A percentile compares a stretch with the other conserved stretches of the same genome.
Conservation (phyloP, 2,888 invertebrate species). For the Dorcus parallelipipedus region DNA sequence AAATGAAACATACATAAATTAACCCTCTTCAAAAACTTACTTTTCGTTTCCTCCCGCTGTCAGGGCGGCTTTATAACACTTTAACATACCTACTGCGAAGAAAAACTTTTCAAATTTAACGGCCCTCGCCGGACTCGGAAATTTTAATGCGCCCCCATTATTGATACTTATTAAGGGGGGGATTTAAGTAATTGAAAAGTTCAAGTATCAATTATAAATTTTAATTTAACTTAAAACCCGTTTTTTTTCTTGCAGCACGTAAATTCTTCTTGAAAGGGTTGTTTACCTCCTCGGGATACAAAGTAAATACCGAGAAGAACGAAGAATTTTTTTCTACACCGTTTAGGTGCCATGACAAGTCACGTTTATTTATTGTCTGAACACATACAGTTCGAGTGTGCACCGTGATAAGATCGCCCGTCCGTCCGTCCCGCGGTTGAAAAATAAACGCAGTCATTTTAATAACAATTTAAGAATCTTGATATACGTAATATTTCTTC, state of each 20-base stretch:
- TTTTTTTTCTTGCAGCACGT: no score
- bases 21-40: slow-evolving; percentile 28
- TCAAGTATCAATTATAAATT: no score
- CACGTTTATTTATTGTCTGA: neutral
- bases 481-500: slow-evolving; percentile 4
- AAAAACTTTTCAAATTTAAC: neutral
- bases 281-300: neutral
- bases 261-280: neutral
- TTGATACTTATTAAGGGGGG: no score
- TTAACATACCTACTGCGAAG: neutral
- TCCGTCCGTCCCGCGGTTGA: neutral
- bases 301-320: no score
- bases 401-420: neutral
- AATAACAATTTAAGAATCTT: slow-evolving; percentile 2
- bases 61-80: neutral
- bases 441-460: slow-evolving; percentile 1
- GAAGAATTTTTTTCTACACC: neutral
- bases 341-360: neutral
- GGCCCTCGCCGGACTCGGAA: no score
- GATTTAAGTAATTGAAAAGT: no score
- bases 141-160: no score
- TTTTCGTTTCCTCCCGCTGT: slow-evolving; percentile 10
- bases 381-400: neutral
- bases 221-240: no score
- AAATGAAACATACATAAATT: slow-evolving; percentile 33